phyloP scores from a whole-genome alignment of 1,140 invertebrate genomes.

The Coenobita brevimanus region DNA sequence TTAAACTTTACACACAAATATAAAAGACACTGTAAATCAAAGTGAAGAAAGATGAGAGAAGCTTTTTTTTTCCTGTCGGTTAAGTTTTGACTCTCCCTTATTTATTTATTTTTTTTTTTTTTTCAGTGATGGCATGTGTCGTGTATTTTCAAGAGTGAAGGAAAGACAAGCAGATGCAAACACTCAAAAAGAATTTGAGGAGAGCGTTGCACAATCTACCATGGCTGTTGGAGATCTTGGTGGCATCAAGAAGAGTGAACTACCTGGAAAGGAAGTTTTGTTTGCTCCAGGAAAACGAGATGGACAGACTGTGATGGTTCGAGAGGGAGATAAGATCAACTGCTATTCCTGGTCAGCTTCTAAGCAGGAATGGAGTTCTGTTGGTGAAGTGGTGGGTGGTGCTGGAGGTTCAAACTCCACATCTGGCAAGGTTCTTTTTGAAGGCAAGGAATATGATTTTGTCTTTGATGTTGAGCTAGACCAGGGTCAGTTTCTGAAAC shows the following conservation, averaged over 20 bases:
- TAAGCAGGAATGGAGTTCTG: constrained; percentile 84
- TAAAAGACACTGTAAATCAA: no score
- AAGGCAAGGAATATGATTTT: constrained; percentile 93
- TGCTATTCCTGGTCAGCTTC: constrained; percentile 79
- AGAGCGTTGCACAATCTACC: constrained; percentile 80
- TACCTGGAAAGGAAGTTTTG: constrained; percentile 75
- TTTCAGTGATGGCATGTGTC: constrained; percentile 87
- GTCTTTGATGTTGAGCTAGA: constrained; percentile 96
- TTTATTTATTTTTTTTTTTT: no score
- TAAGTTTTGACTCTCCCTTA: no score
- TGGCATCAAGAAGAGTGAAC: constrained; percentile 65
- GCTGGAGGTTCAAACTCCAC: constrained; percentile 78
- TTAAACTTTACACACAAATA: no score
- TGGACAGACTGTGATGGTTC: constrained; percentile 90
- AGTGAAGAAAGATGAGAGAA: no score
- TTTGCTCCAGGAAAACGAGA: constrained; percentile 85
- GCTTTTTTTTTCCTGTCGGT: no score
- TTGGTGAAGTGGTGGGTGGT: constrained; percentile 92
- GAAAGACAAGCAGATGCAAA: constrained; percentile 79
- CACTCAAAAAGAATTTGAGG: constrained; percentile 81
- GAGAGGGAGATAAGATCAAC: constrained; percentile 82
- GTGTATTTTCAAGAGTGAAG: constrained; percentile 86
- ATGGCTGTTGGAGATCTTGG: constrained; percentile 74
- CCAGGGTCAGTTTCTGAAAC: constrained; percentile 89
- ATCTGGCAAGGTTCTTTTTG: constrained; percentile 83